These are phyloP conservation scores for Bothrops jararaca DNA, from an alignment of 2,113 vertebrate species.

Conservation along the genomic window DNA sequence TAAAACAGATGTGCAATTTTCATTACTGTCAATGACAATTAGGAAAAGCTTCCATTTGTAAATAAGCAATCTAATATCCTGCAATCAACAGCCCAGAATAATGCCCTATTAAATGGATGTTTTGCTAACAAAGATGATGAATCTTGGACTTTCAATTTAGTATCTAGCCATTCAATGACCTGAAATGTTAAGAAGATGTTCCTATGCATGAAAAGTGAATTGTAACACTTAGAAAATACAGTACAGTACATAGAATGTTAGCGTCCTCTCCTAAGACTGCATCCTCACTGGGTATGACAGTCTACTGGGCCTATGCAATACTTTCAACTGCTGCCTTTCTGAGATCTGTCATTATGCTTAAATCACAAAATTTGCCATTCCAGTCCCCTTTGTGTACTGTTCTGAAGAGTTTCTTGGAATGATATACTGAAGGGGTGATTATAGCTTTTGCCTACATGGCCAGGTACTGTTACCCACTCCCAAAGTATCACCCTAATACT, in stretches of 20 bases:
- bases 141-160: not conserved
- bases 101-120: not conserved
- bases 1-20: slow-evolving; percentile 12
- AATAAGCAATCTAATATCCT: not conserved
- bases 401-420: not conserved
- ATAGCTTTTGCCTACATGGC: not conserved
- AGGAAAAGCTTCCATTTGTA: not conserved
- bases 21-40: not conserved
- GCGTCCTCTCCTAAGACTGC: not conserved
- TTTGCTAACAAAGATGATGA: not conserved
- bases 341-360: not conserved
- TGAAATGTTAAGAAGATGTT: not conserved
- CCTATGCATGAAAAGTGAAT: not conserved
- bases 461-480: not conserved
- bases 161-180: not conserved
- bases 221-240: not conserved
- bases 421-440: not conserved
- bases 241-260: not conserved
- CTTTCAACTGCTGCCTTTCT: not conserved
- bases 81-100: not conserved
- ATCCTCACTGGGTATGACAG: not conserved
- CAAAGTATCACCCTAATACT: not conserved
- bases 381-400: not conserved
- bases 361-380: not conserved
- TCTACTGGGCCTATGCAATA: not conserved